Percentiles rank a stretch among this genome's conserved stretches.
These are phyloP conservation scores for Argya squamiceps DNA, from an alignment of 2,797 vertebrate species.

Conservation along the genomic window DNA sequence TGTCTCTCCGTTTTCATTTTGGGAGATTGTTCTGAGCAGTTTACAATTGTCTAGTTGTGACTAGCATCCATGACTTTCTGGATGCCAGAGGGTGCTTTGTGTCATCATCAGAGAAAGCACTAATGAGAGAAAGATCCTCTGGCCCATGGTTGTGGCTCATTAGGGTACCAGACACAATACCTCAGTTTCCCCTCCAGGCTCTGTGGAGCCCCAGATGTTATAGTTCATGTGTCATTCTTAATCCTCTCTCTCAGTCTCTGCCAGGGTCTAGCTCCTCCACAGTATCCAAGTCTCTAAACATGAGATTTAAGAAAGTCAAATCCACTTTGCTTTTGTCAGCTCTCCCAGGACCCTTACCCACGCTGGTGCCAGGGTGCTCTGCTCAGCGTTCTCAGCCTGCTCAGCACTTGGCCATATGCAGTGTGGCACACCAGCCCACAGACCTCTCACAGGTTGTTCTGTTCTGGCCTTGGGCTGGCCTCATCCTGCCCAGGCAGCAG, in stretches of 20 bases:
- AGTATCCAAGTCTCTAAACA: background rate
- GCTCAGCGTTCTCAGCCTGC: rapidly evolving
- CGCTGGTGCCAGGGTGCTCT: rapidly evolving
- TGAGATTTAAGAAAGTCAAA: background rate
- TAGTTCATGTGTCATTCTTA: background rate
- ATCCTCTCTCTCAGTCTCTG: background rate
- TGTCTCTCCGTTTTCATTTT: background rate
- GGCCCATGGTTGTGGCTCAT: background rate
- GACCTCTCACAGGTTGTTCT: background rate
- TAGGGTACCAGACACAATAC: background rate
- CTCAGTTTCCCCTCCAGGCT: background rate
- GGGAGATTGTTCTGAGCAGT: background rate
- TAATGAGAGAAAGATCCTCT: background rate
- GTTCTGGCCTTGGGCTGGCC: background rate
- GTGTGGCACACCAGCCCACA: background rate
- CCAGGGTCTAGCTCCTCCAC: background rate
- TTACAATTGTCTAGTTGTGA: background rate
- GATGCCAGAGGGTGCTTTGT: background rate
- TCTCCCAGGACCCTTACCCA: background rate
- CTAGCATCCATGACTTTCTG: background rate
- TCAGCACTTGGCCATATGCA: background rate
- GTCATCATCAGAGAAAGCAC: background rate
- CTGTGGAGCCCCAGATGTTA: background rate
- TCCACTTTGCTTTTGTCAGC: background rate
- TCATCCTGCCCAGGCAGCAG: background rate